A percentile compares a stretch with the other conserved stretches of the same genome.
Conservation (phyloP, 2,797 vertebrate species). For the Rhadinocentrus ornatus region DNA sequence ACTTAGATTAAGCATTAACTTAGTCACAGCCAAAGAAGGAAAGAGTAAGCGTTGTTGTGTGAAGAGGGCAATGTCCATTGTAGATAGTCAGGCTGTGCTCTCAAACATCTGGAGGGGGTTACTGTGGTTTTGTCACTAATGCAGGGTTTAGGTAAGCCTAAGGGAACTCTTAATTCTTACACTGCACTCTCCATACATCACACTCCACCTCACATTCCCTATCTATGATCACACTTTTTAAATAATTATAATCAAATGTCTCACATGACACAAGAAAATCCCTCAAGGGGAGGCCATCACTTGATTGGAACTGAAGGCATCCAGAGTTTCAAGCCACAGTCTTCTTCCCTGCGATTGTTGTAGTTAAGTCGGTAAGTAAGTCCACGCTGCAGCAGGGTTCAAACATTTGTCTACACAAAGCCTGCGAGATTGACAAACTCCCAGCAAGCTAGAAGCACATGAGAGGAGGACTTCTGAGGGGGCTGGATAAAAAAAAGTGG, state of each 20-base stretch:
- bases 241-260: not conserved
- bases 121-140: slow-evolving; percentile 61
- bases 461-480: slow-evolving; percentile 45
- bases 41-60: slow-evolving; percentile 50
- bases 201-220: slow-evolving; percentile 30
- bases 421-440: slow-evolving; percentile 29
- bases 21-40: slow-evolving; percentile 48
- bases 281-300: not conserved
- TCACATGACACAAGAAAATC: slow-evolving; percentile 1
- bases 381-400: slow-evolving; percentile 2
- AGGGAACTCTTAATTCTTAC: slow-evolving; percentile 44
- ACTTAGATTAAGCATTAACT: slow-evolving; percentile 82
- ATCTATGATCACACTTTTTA: slow-evolving; percentile 9
- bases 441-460: slow-evolving; percentile 58
- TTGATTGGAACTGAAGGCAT: not conserved
- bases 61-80: slow-evolving; percentile 53
- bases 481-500: slow-evolving; percentile 39
- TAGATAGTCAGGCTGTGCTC: slow-evolving; percentile 57
- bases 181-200: slow-evolving; percentile 37
- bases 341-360: not conserved
- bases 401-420: slow-evolving; percentile 1
- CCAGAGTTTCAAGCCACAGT: slow-evolving; percentile 3
- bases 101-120: slow-evolving; percentile 77
- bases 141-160: slow-evolving; percentile 57
- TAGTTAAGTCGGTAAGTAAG: not conserved